These are phyloP conservation scores for Petrolisthes manimaculis DNA, from an alignment of 2,888 invertebrate genomes.

Conservation along the genomic window DNA sequence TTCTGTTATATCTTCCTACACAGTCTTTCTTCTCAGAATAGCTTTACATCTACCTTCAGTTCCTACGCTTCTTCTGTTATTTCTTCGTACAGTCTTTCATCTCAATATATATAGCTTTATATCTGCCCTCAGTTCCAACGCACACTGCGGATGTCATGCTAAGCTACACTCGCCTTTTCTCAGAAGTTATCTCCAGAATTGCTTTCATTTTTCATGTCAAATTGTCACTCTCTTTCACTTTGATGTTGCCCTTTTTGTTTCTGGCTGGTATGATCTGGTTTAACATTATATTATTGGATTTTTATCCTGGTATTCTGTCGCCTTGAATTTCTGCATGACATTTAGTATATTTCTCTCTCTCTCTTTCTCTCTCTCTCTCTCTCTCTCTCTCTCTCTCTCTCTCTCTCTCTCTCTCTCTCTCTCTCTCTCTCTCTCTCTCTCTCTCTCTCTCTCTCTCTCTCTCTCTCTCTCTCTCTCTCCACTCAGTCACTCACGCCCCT, in stretches of 20 bases:
- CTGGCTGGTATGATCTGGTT: too few species aligned
- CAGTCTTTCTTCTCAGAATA: too few species aligned
- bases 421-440: slow-evolving; percentile 6
- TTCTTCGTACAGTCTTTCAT: too few species aligned
- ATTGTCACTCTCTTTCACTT: neutral
- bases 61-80: too few species aligned
- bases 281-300: too few species aligned
- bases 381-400: neutral
- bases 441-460: neutral
- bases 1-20: too few species aligned
- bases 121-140: too few species aligned
- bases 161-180: too few species aligned
- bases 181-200: neutral
- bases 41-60: too few species aligned
- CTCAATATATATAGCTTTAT: too few species aligned
- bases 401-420: neutral
- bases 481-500: too few species aligned
- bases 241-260: neutral
- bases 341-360: neutral
- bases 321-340: neutral
- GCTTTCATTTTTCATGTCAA: neutral
- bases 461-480: neutral
- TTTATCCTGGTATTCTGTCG: neutral
- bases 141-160: too few species aligned
- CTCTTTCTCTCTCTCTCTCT: neutral